Conservation (phyloP, 2,113 vertebrate species). For the Scomber japonicus region DNA sequence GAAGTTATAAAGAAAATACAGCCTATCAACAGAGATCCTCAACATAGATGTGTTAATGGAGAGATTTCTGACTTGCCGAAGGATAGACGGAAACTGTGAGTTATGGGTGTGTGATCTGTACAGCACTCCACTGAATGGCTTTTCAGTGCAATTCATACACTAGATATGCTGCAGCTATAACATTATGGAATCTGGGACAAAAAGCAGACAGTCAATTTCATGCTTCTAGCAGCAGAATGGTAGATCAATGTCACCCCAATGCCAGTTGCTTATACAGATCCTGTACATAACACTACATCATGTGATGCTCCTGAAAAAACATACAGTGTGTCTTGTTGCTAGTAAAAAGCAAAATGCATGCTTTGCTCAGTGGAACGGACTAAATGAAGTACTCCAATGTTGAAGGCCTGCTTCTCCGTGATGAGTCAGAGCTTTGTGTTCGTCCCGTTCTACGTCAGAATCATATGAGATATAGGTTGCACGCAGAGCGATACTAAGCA, state of each 20-base stretch:
- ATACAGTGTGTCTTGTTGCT: background rate
- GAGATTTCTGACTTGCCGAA: background rate
- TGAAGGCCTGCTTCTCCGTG: conserved; percentile 48
- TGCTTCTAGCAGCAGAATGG: conserved; percentile 45
- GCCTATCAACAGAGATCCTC: background rate
- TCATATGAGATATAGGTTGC: conserved; percentile 74
- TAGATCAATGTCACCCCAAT: conserved; percentile 52
- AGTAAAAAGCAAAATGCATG: conserved; percentile 12
- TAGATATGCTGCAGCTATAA: conserved; percentile 18
- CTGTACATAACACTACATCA: conserved; percentile 31
- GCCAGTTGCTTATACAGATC: conserved; percentile 20
- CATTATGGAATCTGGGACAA: conserved; percentile 53
- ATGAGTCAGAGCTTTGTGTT: conserved; percentile 75
- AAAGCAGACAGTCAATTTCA: conserved; percentile 57
- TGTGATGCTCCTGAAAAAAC: conserved; percentile 36
- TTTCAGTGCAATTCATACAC: conserved; percentile 7
- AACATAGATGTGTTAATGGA: background rate
- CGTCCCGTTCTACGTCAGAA: conserved; percentile 63
- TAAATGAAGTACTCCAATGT: conserved; percentile 38
- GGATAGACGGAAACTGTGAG: conserved; percentile 16
- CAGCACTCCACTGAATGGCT: background rate
- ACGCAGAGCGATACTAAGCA: conserved; percentile 47
- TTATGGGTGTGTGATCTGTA: conserved; percentile 21
- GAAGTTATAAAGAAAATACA: background rate
- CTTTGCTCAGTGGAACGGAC: conserved; percentile 20